Evolutionary conservation across 2,888 invertebrate species (phyloP).

Genomic region (Mechanitis mazaeus): DNA sequence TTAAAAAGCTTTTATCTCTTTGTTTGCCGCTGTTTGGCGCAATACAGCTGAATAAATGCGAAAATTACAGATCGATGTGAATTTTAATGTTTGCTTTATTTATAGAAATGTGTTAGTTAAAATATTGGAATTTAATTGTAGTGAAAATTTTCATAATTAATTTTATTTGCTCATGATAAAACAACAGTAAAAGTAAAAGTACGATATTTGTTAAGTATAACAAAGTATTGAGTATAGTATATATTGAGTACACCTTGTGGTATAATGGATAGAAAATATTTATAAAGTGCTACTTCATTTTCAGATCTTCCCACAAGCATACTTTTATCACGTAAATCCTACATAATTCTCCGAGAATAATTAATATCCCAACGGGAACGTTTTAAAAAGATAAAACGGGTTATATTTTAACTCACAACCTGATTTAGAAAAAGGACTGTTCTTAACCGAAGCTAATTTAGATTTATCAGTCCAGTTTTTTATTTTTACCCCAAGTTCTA

Average conservation of each 20-base stretch:
- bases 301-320: slow-evolving; percentile 5
- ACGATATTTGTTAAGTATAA: too few relatives aligned
- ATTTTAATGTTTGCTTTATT: slow-evolving; percentile 2
- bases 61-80: slow-evolving; percentile 6
- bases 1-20: slow-evolving; percentile 53
- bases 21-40: slow-evolving; percentile 36
- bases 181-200: too few relatives aligned
- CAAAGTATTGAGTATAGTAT: too few relatives aligned
- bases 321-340: slow-evolving; percentile 25
- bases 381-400: slow-evolving; percentile 29
- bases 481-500: background rate
- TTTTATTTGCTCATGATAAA: too few relatives aligned
- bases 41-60: slow-evolving; percentile 24
- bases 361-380: slow-evolving; percentile 31
- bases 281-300: slow-evolving; percentile 1
- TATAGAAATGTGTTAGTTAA: background rate
- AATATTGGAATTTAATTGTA: too few relatives aligned
- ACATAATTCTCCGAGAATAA: slow-evolving; percentile 29
- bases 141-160: too few relatives aligned
- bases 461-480: slow-evolving; percentile 5
- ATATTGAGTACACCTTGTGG: too few relatives aligned
- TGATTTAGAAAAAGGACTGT: slow-evolving; percentile 20
- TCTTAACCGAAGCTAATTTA: slow-evolving; percentile 4
- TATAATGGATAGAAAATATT: background rate
- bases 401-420: slow-evolving; percentile 27